These are phyloP conservation scores for Melipona beecheii DNA, from an alignment of 2,888 invertebrate species.

Conservation along the genomic window DNA sequence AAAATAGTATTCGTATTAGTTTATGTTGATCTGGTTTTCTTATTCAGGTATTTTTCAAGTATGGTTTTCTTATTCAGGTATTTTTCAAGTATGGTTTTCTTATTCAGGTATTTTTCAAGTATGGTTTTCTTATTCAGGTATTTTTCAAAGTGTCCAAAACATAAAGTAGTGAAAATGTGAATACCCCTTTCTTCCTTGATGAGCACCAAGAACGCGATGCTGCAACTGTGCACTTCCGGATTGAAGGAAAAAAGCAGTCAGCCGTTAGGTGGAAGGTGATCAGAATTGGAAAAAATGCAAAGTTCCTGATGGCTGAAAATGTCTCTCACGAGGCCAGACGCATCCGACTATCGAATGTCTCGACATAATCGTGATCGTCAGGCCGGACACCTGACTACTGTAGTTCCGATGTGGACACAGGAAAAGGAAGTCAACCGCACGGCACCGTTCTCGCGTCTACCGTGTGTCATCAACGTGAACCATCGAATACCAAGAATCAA, in stretches of 20 bases:
- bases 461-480: conserved; percentile 56
- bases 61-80: no score
- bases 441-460: conserved; percentile 51
- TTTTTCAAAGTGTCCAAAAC: no score
- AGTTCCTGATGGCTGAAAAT: neutral
- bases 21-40: no score
- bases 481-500: conserved; percentile 47
- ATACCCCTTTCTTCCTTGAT: neutral
- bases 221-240: conserved; percentile 19
- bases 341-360: conserved; percentile 66
- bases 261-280: neutral
- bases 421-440: conserved; percentile 83
- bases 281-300: conserved; percentile 3
- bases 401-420: conserved; percentile 81
- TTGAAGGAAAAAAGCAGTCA: neutral
- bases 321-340: conserved; percentile 48
- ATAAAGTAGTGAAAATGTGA: no score
- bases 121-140: no score
- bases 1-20: no score
- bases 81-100: no score
- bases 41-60: no score
- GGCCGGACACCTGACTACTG: conserved; percentile 79
- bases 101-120: no score
- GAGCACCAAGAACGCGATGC: neutral
- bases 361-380: conserved; percentile 61